A percentile compares a stretch with the other conserved stretches of the same genome.
Conservation (phyloP, 2,797 vertebrate genomes). For the Benthosema pterotum region DNA sequence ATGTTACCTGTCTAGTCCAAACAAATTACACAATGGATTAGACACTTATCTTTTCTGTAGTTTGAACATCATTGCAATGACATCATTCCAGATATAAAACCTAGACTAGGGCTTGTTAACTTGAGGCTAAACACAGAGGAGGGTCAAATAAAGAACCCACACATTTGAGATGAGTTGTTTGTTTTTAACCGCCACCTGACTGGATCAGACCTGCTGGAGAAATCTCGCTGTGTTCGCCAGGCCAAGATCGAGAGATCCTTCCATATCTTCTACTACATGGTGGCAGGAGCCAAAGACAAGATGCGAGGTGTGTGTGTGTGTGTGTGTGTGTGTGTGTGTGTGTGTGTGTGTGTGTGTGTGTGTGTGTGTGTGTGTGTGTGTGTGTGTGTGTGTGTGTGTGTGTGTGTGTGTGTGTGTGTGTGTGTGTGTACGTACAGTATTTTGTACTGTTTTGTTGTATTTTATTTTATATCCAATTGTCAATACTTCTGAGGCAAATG, state of each 20-base stretch:
- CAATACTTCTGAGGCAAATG: too few relatives aligned
- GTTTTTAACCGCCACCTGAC: conserved; percentile 42
- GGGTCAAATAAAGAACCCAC: too few relatives aligned
- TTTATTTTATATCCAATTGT: not conserved
- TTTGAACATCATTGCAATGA: too few relatives aligned
- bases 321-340: not conserved
- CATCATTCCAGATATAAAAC: too few relatives aligned
- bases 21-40: too few relatives aligned
- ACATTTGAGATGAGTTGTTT: not conserved
- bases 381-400: not conserved
- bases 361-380: not conserved
- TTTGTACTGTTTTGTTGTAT: too few relatives aligned
- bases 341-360: not conserved
- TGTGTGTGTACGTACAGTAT: too few relatives aligned
- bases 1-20: too few relatives aligned
- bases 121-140: too few relatives aligned
- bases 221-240: conserved; percentile 95
- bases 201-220: conserved; percentile 91
- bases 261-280: conserved; percentile 97
- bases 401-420: not conserved
- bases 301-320: conserved; percentile 65
- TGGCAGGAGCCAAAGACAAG: conserved; percentile 88
- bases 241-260: conserved; percentile 91
- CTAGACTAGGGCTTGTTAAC: too few relatives aligned
- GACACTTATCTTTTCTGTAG: too few relatives aligned